Evolutionary conservation across 2,797 vertebrate genomes (phyloP), one percentile per base, ranked within the genome.

Genomic region (Octomys mimax): DNA sequence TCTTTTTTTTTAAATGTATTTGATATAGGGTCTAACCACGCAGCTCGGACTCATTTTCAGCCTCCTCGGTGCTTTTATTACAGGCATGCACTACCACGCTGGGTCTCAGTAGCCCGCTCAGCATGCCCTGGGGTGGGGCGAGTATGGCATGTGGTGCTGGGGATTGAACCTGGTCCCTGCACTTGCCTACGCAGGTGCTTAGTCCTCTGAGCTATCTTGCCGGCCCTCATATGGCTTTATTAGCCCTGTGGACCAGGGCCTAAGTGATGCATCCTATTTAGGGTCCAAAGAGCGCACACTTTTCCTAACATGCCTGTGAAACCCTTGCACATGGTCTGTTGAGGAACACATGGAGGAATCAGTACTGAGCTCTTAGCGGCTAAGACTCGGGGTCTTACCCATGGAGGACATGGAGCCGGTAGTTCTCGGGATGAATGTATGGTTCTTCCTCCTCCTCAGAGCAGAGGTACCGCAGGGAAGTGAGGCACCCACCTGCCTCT

Each of bases 321-420:
- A 33, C 21, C 9, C 1, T 9, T 31, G 12, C 11, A 1, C 2
- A 26, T 16, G 59, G 16, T 0, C 54, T 64, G 18, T 64, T 14
- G 26, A 18, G 14, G 4, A 66, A 90, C 31, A 73, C 89, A 85
- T 1, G 28, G 52, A 49, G 4, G 18, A 75, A 21, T 79, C 59
- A 2, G 0, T 24, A 28, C 16, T 42, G 66, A 68, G 19, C 52
- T 52, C 62, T 82, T 77, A 16, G 62, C 36, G 12, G 19, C 36
- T 57, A 75, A 66, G 14, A 46, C 77, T 57, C 6, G 1, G 42
- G 52, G 6, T 86, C 70, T 59, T 57, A 33, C 13, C 39, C 24
- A 9, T 13, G 0, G 1, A 16, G 39, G 4, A n/a, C 22, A 6
- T 19, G 33, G 77, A n/a, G 14, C 31, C 75, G 21, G 26, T 84